Base-by-base conservation (phyloP, 2,797 vertebrate species). In the Rhabdophis nuchalis region DNA sequence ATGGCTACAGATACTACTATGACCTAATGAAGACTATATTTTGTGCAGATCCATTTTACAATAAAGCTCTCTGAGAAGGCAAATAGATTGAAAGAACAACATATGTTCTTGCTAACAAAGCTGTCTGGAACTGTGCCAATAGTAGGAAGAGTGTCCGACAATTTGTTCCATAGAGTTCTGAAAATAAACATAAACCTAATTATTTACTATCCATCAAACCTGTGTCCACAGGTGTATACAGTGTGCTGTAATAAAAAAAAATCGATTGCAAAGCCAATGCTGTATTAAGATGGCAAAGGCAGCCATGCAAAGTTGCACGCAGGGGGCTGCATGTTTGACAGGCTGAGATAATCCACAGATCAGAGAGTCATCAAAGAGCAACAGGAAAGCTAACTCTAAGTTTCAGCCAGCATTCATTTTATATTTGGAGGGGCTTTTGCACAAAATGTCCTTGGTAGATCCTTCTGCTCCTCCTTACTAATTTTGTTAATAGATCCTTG, bases 101-200 rank as follows among this genome's bases (percentile, higher is more conserved):
- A 64, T 72, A 86, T 85, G 91, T 61, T 82, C 68, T 5, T 29
- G 46, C 89, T 93, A 91, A 91, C 86, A 88, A 86, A 96, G 61
- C 56, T 89, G 16, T 8, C 91, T 86, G 53, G 29, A 41, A 10
- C 46, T 46, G 60, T 54, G 89, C 89, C 46, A 7, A 9, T 1
- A 14, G 86, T 36, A 27, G 52, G 68, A 88, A 85, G 86, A 25
- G 32, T 12, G 32, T 18, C 86, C 64, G 89, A 32, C 68, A 61
- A 58, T 85, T 93, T 90, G 61, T 36, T 58, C 46, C 10, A 8
- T 54, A 61, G 52, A 88, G 86, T 61, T 88, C 89, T 6, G 89
- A 91, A 58, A 52, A 64, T 53, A 64, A 85, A 88, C 61, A 32
- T 18, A 60, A 77, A 87, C 53, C 32, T 12, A 25, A 85, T 60